These are phyloP conservation scores for Cataglyphis rosenhaueri DNA, from an alignment of 2,888 invertebrate genomes.

Conservation along the genomic window DNA sequence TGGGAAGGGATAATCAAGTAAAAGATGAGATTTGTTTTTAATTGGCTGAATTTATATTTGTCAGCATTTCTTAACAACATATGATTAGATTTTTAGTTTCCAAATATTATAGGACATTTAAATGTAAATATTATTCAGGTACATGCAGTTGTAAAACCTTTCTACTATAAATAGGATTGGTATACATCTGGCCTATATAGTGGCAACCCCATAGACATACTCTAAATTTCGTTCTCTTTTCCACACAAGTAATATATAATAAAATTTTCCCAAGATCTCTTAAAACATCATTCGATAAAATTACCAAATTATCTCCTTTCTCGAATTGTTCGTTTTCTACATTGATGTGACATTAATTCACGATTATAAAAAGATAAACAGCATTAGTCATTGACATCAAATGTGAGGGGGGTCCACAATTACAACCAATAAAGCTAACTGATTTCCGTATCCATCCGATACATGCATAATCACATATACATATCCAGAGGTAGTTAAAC, in stretches of 20 bases:
- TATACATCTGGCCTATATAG: not conserved
- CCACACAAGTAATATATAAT: constrained; percentile 5
- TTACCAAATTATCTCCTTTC: constrained; percentile 14
- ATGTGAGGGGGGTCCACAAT: constrained; percentile 5
- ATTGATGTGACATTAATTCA: not conserved
- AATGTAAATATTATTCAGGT: constrained; percentile 36
- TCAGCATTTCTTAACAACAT: constrained; percentile 21
- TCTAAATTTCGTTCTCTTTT: constrained; percentile 27
- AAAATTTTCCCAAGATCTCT: constrained; percentile 13
- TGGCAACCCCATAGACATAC: constrained; percentile 28
- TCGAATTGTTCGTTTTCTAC: not conserved
- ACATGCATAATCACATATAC: constrained; percentile 60
- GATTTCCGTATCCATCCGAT: constrained; percentile 68
- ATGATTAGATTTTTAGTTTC: constrained; percentile 10
- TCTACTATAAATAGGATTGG: not conserved
- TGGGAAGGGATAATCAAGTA: not conserved
- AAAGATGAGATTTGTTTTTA: constrained; percentile 15
- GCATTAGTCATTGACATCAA: constrained; percentile 24
- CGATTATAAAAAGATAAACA: constrained; percentile 21
- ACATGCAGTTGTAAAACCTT: constrained; percentile 26
- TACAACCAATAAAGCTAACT: constrained; percentile 52
- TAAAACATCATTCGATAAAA: constrained; percentile 19
- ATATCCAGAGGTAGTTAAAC: constrained; percentile 60
- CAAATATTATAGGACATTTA: constrained; percentile 31
- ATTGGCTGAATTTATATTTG: constrained; percentile 28